These are phyloP conservation scores for Quadroppia sp. DNA, from an alignment of 2,888 invertebrate genomes.

Conservation along the genomic window DNA sequence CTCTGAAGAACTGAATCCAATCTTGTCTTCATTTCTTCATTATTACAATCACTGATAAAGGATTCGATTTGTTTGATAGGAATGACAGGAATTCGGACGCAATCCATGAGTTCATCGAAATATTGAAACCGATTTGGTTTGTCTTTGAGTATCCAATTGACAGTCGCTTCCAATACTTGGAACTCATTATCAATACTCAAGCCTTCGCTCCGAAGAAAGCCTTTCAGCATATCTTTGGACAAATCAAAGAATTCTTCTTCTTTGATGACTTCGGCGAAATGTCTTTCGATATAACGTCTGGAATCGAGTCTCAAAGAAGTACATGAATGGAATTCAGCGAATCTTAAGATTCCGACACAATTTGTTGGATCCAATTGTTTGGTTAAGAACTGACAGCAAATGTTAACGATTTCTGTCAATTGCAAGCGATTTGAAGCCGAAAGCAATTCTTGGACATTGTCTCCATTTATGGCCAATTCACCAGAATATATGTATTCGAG, in stretches of 20 bases:
- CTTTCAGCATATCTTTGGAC: slow-evolving; percentile 69
- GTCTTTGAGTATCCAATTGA: slow-evolving; percentile 81
- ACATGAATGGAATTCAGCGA: slow-evolving; percentile 84
- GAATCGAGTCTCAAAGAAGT: slow-evolving; percentile 70
- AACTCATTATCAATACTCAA: slow-evolving; percentile 81
- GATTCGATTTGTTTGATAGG: slow-evolving; percentile 63
- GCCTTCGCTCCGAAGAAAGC: slow-evolving; percentile 76
- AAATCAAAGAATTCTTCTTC: slow-evolving; percentile 82
- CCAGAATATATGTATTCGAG: slow-evolving; percentile 77
- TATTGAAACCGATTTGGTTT: slow-evolving; percentile 69
- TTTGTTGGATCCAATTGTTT: slow-evolving; percentile 80
- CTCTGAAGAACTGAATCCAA: slow-evolving; percentile 24
- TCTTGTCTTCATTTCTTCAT: slow-evolving; percentile 56
- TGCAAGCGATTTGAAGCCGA: slow-evolving; percentile 88
- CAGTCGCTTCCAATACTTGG: slow-evolving; percentile 79
- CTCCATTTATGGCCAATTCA: slow-evolving; percentile 56
- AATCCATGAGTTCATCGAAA: slow-evolving; percentile 77
- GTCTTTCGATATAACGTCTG: slow-evolving; percentile 72
- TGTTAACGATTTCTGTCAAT: slow-evolving; percentile 72
- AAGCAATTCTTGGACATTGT: slow-evolving; percentile 81
- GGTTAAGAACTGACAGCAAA: slow-evolving; percentile 77
- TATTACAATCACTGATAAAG: slow-evolving; percentile 70
- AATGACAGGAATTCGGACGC: slow-evolving; percentile 76
- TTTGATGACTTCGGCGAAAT: slow-evolving; percentile 73
- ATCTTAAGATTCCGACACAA: slow-evolving; percentile 69